Evolutionary conservation across 2,888 invertebrate species (phyloP).

Genomic region (Hoplodrina blanda): DNA sequence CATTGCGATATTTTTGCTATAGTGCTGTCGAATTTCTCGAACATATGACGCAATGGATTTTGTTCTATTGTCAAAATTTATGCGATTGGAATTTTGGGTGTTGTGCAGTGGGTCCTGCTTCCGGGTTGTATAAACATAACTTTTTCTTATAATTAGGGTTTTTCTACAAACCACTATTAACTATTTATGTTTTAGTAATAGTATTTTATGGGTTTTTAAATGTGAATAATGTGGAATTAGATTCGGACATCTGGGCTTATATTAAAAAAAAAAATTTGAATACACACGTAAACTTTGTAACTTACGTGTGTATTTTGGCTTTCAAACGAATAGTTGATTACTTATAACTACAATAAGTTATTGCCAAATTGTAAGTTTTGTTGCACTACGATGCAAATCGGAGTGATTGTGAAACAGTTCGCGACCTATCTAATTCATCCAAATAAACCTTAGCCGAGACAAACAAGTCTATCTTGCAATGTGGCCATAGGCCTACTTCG

Average conservation of each 20-base stretch:
- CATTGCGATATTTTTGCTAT: too few species aligned
- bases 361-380: background rate
- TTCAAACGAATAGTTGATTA: background rate
- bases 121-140: too few species aligned
- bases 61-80: too few species aligned
- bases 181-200: too few species aligned
- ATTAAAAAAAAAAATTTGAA: background rate
- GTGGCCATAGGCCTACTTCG: conserved; percentile 38
- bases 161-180: too few species aligned
- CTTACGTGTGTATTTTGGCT: background rate
- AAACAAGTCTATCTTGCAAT: conserved; percentile 29
- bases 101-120: too few species aligned
- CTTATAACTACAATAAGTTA: background rate
- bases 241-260: background rate
- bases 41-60: too few species aligned
- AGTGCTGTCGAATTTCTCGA: too few species aligned
- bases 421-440: conserved; percentile 21
- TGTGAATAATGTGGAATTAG: background rate
- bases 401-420: conserved; percentile 44
- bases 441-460: conserved; percentile 21
- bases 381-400: conserved; percentile 2
- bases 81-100: too few species aligned
- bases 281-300: too few species aligned
- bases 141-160: too few species aligned
- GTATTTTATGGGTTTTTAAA: too few species aligned